These are phyloP conservation scores for Hozukius guyotensis DNA, from an alignment of 2,797 vertebrate genomes.

Conservation along the genomic window DNA sequence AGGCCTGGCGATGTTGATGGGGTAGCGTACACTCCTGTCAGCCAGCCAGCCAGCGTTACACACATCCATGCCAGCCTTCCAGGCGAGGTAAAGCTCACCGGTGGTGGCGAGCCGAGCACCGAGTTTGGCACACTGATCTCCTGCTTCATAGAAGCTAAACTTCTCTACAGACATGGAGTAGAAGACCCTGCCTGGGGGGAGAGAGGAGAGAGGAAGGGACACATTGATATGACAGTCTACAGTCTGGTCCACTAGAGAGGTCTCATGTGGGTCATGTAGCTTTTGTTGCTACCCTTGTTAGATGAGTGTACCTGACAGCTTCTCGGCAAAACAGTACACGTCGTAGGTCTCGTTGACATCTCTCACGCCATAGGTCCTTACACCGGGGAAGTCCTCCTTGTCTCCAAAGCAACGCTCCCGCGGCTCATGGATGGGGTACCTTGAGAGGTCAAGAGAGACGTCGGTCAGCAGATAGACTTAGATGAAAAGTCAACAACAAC, in stretches of 20 bases:
- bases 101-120: conserved; percentile 92
- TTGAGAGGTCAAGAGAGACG: conserved; percentile 55
- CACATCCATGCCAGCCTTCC: conserved; percentile 94
- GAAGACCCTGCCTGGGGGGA: conserved; percentile 90
- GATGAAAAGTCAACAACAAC: not conserved
- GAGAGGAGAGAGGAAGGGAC: not conserved
- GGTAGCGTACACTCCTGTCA: conserved; percentile 95
- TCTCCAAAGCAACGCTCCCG: conserved; percentile 94
- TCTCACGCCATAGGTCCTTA: conserved; percentile 95
- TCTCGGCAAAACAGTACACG: conserved; percentile 97
- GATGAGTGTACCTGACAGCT: conserved; percentile 88
- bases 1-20: conserved; percentile 91
- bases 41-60: conserved; percentile 96
- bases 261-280: not conserved
- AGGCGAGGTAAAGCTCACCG: conserved; percentile 94
- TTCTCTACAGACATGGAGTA: conserved; percentile 90
- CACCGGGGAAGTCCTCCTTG: conserved; percentile 93
- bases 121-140: conserved; percentile 89
- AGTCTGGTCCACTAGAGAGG: not conserved
- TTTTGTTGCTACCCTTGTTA: not conserved
- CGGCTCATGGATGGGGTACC: conserved; percentile 96
- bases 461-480: not conserved
- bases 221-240: not conserved
- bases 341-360: conserved; percentile 96
- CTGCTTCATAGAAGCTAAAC: conserved; percentile 93